A percentile compares a stretch with the other conserved stretches of the same genome.
Conservation (phyloP, 2,113 vertebrate species). For the Parus major region DNA sequence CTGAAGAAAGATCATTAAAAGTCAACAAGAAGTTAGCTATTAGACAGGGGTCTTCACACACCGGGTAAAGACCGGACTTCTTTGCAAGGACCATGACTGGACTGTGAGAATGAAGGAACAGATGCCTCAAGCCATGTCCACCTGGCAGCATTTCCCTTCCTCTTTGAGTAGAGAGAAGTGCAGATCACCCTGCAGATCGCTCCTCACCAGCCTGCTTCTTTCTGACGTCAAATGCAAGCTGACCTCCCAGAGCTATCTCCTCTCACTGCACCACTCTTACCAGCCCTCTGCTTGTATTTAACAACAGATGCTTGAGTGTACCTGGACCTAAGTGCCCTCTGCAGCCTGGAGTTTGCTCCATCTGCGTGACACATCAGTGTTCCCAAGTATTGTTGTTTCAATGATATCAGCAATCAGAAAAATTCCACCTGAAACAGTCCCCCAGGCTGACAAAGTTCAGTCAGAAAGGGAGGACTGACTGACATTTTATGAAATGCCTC, state of each 20-base stretch:
- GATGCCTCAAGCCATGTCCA: conserved; percentile 35
- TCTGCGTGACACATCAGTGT: neutral
- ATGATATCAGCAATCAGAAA: neutral
- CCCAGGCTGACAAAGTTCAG: neutral
- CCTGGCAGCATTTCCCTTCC: neutral
- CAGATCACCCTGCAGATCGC: neutral
- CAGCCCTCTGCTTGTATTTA: neutral
- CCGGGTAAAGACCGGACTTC: neutral
- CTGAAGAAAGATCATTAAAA: neutral
- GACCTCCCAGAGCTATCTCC: neutral
- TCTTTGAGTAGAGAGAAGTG: neutral
- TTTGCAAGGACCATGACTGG: neutral
- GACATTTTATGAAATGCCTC: neutral
- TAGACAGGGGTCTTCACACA: neutral
- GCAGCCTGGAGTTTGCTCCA: neutral
- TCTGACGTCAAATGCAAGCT: conserved; percentile 26
- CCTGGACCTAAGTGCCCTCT: neutral
- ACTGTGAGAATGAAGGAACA: neutral
- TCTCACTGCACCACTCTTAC: neutral
- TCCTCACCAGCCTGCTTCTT: neutral
- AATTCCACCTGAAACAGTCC: neutral
- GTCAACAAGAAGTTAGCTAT: conserved; percentile 1
- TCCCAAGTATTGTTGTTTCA: neutral
- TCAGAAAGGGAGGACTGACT: neutral
- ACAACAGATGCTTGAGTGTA: neutral